phyloP scores from a whole-genome alignment of 2,888 invertebrate species.

The Trileptium ribeirensis region DNA sequence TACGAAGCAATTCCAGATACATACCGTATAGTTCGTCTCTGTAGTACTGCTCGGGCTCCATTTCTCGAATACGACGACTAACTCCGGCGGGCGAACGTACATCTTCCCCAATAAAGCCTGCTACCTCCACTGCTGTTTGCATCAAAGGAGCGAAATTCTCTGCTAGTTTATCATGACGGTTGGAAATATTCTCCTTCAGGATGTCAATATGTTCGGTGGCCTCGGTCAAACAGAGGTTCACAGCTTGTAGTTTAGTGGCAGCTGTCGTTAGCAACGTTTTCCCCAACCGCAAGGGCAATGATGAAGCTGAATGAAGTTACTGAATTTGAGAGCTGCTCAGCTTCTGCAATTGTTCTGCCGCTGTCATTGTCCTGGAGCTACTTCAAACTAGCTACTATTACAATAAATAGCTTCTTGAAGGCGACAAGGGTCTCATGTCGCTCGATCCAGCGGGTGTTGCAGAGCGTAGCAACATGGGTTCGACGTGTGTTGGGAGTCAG shows the following conservation, averaged over 20 bases:
- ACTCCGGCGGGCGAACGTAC: too few species aligned
- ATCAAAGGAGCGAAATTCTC: too few species aligned
- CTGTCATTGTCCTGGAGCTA: background rate
- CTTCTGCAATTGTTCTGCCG: background rate
- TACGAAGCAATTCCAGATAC: too few species aligned
- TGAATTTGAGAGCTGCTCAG: background rate
- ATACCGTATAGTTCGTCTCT: too few species aligned
- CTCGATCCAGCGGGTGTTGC: background rate
- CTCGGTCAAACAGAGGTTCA: background rate
- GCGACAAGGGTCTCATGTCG: background rate
- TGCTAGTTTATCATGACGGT: background rate
- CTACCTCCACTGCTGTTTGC: too few species aligned
- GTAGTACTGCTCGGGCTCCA: too few species aligned
- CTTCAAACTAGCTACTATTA: background rate
- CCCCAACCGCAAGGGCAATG: background rate
- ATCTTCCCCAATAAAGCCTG: too few species aligned
- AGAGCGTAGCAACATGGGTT: background rate
- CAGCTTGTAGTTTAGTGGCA: too few species aligned
- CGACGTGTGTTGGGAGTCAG: background rate
- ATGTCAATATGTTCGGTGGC: background rate
- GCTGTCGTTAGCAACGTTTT: conserved; percentile 7
- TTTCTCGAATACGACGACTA: too few species aligned
- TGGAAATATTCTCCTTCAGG: background rate
- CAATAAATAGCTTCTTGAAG: background rate
- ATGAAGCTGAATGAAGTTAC: background rate